Evolutionary conservation across 2,113 vertebrate species (phyloP).

Genomic region (Brachionichthys hirsutus): DNA sequence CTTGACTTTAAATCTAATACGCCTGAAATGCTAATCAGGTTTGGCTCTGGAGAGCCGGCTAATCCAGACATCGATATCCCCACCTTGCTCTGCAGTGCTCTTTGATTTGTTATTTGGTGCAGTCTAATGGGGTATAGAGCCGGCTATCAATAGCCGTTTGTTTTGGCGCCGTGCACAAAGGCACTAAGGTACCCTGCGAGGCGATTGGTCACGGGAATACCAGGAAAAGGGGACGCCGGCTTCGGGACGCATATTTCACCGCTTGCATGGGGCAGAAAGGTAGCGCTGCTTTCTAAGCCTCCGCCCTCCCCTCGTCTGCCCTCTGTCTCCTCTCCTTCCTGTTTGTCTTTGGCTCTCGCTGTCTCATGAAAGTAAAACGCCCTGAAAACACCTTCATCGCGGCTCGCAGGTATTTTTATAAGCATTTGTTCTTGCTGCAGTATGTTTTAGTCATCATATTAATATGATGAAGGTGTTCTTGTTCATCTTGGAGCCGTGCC

Average conservation of each 20-base stretch:
- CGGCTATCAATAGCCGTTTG: slow-evolving; percentile 43
- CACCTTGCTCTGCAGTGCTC: slow-evolving; percentile 60
- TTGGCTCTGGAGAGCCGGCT: slow-evolving; percentile 43
- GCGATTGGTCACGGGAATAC: neutral
- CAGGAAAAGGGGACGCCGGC: neutral
- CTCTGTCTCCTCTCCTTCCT: no score
- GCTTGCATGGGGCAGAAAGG: neutral
- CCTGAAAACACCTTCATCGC: neutral
- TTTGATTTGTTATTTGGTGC: slow-evolving; percentile 67
- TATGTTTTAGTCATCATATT: neutral
- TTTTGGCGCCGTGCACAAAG: slow-evolving; percentile 19
- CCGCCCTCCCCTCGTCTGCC: no score
- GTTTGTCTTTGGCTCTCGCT: neutral
- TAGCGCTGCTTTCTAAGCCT: no score
- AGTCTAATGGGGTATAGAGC: slow-evolving; percentile 42
- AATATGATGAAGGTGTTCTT: neutral
- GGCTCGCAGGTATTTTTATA: neutral
- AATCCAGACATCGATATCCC: slow-evolving; percentile 56
- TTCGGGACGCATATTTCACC: neutral
- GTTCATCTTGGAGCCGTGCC: neutral
- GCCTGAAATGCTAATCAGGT: slow-evolving; percentile 47
- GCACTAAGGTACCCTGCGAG: neutral
- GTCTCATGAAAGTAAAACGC: neutral
- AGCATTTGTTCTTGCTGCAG: no score
- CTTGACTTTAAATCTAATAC: slow-evolving; percentile 33